Conservation (phyloP, 2,797 vertebrate genomes). For the Telmatherina bonti region DNA sequence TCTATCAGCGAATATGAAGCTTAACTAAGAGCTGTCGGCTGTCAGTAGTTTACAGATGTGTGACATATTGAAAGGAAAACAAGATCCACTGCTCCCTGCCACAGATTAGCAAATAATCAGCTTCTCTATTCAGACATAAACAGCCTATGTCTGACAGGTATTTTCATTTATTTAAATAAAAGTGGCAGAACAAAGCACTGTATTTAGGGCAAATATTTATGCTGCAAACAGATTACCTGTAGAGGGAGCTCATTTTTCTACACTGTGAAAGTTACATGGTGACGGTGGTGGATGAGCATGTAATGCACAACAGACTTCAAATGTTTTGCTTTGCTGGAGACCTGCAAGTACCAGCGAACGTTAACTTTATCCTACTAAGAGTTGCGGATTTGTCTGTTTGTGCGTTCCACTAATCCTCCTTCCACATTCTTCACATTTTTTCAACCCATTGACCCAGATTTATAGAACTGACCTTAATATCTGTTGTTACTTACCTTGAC, state of each 20-base stretch:
- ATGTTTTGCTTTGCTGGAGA: background rate
- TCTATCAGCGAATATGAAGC: slow-evolving; percentile 47
- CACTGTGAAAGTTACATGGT: background rate
- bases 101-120: slow-evolving; percentile 6
- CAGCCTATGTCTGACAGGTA: background rate
- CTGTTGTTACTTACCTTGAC: background rate
- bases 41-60: slow-evolving; percentile 40
- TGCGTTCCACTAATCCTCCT: background rate
- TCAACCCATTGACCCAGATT: background rate
- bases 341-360: background rate
- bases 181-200: background rate
- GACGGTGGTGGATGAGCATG: background rate
- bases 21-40: slow-evolving; percentile 46
- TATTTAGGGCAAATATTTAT: background rate
- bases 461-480: too few relatives aligned
- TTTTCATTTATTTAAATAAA: background rate
- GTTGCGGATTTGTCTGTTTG: background rate
- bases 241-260: background rate
- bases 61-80: slow-evolving; percentile 19
- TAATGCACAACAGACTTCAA: too few relatives aligned
- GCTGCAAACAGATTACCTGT: background rate
- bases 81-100: background rate
- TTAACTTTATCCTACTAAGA: background rate
- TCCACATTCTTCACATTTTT: background rate
- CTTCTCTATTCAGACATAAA: background rate